These are phyloP conservation scores for Lordiphosa clarofinis DNA, from an alignment of 1,140 invertebrate species.

Conservation along the genomic window DNA sequence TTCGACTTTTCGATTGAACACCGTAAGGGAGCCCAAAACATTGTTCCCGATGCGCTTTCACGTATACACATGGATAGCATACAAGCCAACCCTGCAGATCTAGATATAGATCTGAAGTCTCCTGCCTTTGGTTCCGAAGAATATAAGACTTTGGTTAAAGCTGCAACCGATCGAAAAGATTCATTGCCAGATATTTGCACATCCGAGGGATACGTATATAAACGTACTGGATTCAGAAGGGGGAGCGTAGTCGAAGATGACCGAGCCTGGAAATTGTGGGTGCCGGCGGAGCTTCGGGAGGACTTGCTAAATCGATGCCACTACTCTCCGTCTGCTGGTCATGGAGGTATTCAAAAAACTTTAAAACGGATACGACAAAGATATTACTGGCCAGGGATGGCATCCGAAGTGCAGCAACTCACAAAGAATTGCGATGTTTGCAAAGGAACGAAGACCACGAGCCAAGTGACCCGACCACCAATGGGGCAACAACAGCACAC, in stretches of 20 bases:
- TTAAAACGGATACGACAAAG: neutral
- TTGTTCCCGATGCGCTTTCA: constrained; percentile 1
- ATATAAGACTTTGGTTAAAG: no score
- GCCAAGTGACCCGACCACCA: constrained; percentile 4
- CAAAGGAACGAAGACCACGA: constrained; percentile 1
- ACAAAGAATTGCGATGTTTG: constrained; percentile 11
- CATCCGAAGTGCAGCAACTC: neutral
- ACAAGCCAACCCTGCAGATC: neutral
- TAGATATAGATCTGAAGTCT: no score
- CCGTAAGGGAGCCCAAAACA: neutral
- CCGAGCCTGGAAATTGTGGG: no score
- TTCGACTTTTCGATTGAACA: no score
- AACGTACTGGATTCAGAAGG: no score
- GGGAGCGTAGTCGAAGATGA: no score
- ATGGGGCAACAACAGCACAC: constrained; percentile 10
- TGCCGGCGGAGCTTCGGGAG: no score
- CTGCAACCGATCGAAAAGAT: no score
- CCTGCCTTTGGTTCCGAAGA: no score
- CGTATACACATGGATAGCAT: neutral
- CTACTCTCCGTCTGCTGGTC: neutral
- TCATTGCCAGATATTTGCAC: no score
- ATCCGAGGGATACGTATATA: no score
- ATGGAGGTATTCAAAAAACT: constrained; percentile 13
- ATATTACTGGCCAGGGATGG: constrained; percentile 19
- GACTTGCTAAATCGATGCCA: no score